These are phyloP conservation scores for Spheniscus mendiculus DNA, from an alignment of 2,113 vertebrate genomes.

Conservation along the genomic window DNA sequence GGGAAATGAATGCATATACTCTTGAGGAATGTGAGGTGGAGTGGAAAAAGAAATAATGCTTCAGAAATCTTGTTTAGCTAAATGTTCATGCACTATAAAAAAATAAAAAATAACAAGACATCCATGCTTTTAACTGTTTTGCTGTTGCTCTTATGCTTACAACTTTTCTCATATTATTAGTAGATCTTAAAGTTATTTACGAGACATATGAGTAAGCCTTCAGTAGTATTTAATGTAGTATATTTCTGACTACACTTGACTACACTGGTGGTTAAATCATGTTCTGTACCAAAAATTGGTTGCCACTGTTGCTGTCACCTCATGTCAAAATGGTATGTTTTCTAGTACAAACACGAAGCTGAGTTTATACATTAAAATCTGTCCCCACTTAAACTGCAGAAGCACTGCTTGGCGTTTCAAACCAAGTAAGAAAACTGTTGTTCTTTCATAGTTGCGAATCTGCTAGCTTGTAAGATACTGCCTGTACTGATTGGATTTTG, in stretches of 20 bases:
- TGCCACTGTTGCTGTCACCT: neutral
- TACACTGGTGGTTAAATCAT: neutral
- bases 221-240: neutral
- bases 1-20: neutral
- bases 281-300: neutral
- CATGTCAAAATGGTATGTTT: neutral
- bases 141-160: neutral
- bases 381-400: neutral
- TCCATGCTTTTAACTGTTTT: neutral
- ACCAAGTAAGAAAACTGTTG: neutral
- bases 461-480: neutral
- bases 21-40: neutral
- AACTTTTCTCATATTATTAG: neutral
- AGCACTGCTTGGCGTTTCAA: rapidly evolving
- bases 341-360: neutral
- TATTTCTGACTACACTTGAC: neutral
- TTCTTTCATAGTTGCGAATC: neutral
- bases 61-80: neutral
- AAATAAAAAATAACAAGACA: neutral
- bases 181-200: neutral
- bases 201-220: neutral
- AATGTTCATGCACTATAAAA: neutral
- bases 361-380: neutral
- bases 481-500: neutral
- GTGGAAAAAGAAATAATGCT: neutral